These are phyloP conservation scores for Archocentrus centrarchus DNA, from an alignment of 2,113 vertebrate genomes.

Conservation along the genomic window DNA sequence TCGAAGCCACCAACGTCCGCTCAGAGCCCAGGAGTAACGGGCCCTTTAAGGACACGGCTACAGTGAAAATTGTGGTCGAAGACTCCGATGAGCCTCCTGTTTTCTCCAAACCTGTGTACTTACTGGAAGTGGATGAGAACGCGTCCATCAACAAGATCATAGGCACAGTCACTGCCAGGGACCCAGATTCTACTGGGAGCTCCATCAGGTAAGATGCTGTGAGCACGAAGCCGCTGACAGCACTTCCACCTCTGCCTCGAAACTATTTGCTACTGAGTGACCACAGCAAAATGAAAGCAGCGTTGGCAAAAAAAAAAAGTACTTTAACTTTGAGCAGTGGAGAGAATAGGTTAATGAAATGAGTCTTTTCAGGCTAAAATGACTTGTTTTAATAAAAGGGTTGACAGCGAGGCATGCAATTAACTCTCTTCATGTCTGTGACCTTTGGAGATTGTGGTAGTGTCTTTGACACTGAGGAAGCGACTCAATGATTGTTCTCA, in stretches of 20 bases:
- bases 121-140: conserved; percentile 94
- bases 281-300: neutral
- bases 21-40: conserved; percentile 85
- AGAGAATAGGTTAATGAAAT: conserved; percentile 43
- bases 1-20: conserved; percentile 92
- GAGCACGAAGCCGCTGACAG: neutral
- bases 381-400: conserved; percentile 64
- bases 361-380: conserved; percentile 54
- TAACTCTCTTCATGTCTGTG: conserved; percentile 54
- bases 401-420: conserved; percentile 64
- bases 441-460: conserved; percentile 59
- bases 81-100: conserved; percentile 94
- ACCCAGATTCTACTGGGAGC: conserved; percentile 89
- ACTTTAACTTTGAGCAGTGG: conserved; percentile 1
- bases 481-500: conserved; percentile 30
- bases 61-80: conserved; percentile 90
- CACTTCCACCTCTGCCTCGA: neutral
- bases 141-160: conserved; percentile 91
- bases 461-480: conserved; percentile 6
- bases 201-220: conserved; percentile 87
- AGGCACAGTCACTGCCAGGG: conserved; percentile 90
- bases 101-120: conserved; percentile 89
- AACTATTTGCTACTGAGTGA: neutral
- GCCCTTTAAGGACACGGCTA: conserved; percentile 95
- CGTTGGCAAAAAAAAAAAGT: neutral